phyloP scores from a whole-genome alignment of 2,888 invertebrate genomes.

The Ophion costatus region DNA sequence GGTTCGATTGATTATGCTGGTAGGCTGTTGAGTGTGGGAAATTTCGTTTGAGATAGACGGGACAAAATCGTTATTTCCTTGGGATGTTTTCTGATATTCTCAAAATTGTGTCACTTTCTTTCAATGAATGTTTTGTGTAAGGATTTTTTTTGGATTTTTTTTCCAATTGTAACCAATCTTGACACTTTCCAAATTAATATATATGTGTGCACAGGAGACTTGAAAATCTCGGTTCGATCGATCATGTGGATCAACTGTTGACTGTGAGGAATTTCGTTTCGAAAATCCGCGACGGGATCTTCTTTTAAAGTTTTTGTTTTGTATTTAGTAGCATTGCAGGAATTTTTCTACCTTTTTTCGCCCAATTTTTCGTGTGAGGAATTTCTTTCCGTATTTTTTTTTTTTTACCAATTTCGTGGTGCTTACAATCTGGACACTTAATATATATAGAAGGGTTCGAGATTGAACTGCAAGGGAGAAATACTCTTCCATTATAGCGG shows the following conservation, averaged over 20 bases:
- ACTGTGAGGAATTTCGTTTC: too few relatives aligned
- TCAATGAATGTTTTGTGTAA: too few relatives aligned
- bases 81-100: neutral
- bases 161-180: too few relatives aligned
- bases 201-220: too few relatives aligned
- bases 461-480: constrained; percentile 35
- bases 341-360: neutral
- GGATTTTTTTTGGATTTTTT: too few relatives aligned
- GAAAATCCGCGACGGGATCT: neutral
- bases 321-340: neutral
- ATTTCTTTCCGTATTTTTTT: neutral
- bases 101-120: neutral
- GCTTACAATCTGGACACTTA: neutral
- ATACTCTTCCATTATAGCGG: constrained; percentile 44
- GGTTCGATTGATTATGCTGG: too few relatives aligned
- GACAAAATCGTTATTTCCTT: neutral
- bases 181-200: too few relatives aligned
- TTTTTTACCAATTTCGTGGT: neutral
- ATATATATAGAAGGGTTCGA: neutral
- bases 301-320: neutral
- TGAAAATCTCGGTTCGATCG: too few relatives aligned
- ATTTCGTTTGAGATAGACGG: neutral
- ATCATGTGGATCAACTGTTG: too few relatives aligned
- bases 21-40: too few relatives aligned
- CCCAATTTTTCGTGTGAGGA: too few relatives aligned